Evolutionary conservation across 2,113 vertebrate genomes (phyloP).

Genomic region (Trematomus loennbergii): DNA sequence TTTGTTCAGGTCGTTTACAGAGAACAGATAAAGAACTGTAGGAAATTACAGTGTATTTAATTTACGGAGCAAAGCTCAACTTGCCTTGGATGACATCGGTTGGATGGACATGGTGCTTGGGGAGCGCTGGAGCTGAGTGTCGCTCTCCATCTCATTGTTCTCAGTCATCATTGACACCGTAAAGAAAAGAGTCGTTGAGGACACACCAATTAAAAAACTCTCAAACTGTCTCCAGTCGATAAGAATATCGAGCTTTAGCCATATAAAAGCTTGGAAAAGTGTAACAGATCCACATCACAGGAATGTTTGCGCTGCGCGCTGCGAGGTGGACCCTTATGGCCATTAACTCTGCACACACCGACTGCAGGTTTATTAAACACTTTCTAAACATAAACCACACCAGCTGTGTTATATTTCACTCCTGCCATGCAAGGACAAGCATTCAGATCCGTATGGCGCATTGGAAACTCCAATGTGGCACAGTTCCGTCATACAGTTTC

Average conservation of each 20-base stretch:
- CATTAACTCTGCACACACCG: conserved; percentile 25
- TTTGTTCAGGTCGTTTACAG: not conserved
- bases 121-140: conserved; percentile 83
- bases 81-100: conserved; percentile 88
- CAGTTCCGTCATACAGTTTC: conserved; percentile 11
- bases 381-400: not conserved
- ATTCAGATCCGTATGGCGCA: conserved; percentile 34
- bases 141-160: conserved; percentile 87
- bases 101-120: conserved; percentile 85
- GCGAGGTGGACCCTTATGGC: conserved; percentile 14
- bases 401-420: conserved; percentile 16
- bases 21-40: not conserved
- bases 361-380: not conserved
- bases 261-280: conserved; percentile 9
- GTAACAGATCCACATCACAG: conserved; percentile 45
- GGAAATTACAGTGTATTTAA: not conserved
- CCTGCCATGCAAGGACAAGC: conserved; percentile 7
- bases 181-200: not conserved
- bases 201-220: conserved; percentile 28
- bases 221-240: conserved; percentile 11
- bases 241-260: conserved; percentile 6
- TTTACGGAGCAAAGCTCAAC: not conserved
- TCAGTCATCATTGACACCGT: conserved; percentile 82
- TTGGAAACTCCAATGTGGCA: conserved; percentile 54
- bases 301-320: conserved; percentile 63